Base-by-base conservation (phyloP, 2,797 vertebrate genomes). In the Anguilla marmorata region DNA sequence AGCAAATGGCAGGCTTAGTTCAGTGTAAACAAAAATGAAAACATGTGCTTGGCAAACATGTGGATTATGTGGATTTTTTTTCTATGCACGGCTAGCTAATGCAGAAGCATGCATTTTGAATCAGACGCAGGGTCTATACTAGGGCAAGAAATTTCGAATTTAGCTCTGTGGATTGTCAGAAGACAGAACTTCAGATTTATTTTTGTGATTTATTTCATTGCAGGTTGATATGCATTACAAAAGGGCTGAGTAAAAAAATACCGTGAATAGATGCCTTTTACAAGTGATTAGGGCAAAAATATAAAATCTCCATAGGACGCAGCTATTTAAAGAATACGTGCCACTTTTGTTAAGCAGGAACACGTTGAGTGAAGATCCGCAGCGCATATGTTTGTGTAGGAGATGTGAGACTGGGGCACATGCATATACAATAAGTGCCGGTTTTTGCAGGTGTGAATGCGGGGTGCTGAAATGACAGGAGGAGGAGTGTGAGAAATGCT, bases 41-140 rank as follows among this genome's bases (percentile, higher is more conserved):
- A 86, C 90, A 90, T 86, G 89, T 24, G 52, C 85, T 84, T 54
- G 90, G 86, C 88, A 90, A 45, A 91, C 89, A 91, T 90, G 88
- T 86, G 85, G 90, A 90, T 91, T 87, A 87, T 84, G 91, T 84
- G 14, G 50, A 88, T 89, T 87, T 86, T 91, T 9, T 72, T 37
- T 76, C 37, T 19, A 76, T 21, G 74, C 24, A 21, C 3, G 8
- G 8, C 69, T 12, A 7, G 12, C 14, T 37, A 41, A 37, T 41
- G 16, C 74, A 76, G 11, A 19, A 76, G 14, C 37, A 33, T 30
- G 3, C 37, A 72, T 30, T 6, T 30, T 72, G 66, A 72, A 72
- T 12, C 11, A 72, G 27, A 72, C 69, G 19, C 2, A 76, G 16
- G 72, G 11, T 82, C 79, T 24, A 82, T 48, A 1, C 21, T 21